Conservation (phyloP, 2,888 invertebrate species). For the Phanerotoma sp. region DNA sequence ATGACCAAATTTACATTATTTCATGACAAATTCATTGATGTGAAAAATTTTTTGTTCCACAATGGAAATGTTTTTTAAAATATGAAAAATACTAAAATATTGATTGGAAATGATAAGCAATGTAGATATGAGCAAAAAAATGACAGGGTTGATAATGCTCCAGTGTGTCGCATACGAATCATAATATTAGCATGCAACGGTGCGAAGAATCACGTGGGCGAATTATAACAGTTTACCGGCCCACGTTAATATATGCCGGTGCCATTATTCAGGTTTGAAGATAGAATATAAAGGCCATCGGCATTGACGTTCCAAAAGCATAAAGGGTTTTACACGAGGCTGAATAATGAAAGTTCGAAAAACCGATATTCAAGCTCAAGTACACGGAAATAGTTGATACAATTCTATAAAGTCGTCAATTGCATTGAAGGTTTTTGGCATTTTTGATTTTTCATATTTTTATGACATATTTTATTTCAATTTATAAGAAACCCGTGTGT, state of each 20-base stretch:
- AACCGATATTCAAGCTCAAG: background rate
- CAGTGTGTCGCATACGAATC: conserved; percentile 14
- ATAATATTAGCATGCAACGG: conserved; percentile 28
- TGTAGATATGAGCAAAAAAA: conserved; percentile 4
- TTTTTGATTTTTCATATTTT: too few species aligned
- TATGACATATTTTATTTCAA: background rate
- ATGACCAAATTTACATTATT: background rate
- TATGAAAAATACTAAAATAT: background rate
- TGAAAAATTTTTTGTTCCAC: background rate
- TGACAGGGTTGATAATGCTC: background rate
- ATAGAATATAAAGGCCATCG: conserved; percentile 42
- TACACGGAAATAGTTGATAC: background rate
- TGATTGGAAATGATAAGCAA: background rate
- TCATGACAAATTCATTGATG: background rate
- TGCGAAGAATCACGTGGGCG: conserved; percentile 36
- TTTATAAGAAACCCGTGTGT: background rate
- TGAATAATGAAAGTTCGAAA: background rate
- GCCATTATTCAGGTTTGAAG: conserved; percentile 41
- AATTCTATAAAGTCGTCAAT: background rate
- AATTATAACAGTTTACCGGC: conserved; percentile 46
- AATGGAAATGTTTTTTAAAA: background rate
- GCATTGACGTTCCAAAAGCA: conserved; percentile 27
- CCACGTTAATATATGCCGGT: conserved; percentile 40
- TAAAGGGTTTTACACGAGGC: background rate
- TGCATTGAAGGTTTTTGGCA: background rate